Percentiles rank a stretch among this genome's conserved stretches.
phyloP scores from a whole-genome alignment of 2,888 invertebrate genomes.

The Sussaba pulchella region DNA sequence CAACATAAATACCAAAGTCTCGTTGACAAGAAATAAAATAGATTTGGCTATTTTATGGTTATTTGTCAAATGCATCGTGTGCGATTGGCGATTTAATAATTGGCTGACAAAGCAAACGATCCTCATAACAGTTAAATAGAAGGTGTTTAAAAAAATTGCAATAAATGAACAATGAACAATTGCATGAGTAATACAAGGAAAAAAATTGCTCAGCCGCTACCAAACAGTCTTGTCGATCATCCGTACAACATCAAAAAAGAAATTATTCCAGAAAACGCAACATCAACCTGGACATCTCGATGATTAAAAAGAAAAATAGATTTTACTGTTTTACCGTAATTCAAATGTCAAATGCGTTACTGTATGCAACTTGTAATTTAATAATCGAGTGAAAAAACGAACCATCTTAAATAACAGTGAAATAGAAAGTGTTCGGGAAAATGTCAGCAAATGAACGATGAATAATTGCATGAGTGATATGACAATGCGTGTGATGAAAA shows the following conservation, averaged over 20 bases:
- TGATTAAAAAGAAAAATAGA: neutral
- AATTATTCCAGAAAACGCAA: too few species aligned
- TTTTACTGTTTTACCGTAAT: neutral
- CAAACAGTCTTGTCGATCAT: too few species aligned
- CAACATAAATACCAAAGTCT: too few species aligned
- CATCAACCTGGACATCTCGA: too few species aligned
- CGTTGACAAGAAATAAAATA: neutral
- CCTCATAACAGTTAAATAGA: neutral
- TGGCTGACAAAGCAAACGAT: neutral
- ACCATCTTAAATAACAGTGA: neutral
- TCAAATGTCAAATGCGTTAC: neutral
- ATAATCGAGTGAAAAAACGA: neutral
- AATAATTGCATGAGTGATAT: neutral
- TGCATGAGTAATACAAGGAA: neutral
- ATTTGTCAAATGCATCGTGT: neutral
- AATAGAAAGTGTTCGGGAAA: neutral
- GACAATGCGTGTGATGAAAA: neutral
- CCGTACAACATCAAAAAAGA: too few species aligned
- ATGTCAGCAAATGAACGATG: slow-evolving; percentile 22
- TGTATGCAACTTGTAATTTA: neutral
- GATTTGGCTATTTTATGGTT: neutral
- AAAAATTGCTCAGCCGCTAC: too few species aligned
- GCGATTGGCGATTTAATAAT: neutral
- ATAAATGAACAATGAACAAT: neutral
- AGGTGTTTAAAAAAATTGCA: slow-evolving; percentile 12